Evolutionary conservation across 1,140 invertebrate genomes (phyloP), one percentile per base, ranked within the genome.

Genomic region (Gonatopus flavifemur): DNA sequence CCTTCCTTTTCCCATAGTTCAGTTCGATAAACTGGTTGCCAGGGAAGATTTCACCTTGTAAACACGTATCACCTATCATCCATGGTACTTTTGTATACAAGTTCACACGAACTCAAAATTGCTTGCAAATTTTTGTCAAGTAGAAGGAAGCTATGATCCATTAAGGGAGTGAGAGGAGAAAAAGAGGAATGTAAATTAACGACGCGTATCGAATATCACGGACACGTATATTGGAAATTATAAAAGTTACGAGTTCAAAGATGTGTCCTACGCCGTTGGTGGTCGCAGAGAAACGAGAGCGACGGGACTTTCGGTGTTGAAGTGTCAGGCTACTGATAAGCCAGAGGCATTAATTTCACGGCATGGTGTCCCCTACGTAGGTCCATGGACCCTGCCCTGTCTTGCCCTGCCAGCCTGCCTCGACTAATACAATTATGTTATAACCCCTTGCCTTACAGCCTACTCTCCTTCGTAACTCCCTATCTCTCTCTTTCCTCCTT

Each of bases 391-490:
- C 64, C 66, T 64, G 51, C 30, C 12, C 25, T 12, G 25, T n/a
- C n/a, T n/a, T n/a, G n/a, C n/a, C n/a, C n/a, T n/a, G n/a, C 25
- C 25, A 6, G 25, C 25, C 6, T 4, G 32, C 25, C 46, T 52
- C 60, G 60, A 68, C 70, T 76, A 76, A 76, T 76, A 73, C 71
- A 76, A 76, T 76, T 76, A 76, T 72, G 68, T 76, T 67, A 65
- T 72, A 72, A 76, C 73, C 73, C 72, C 70, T 69, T 74, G 72
- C 63, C n/a, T n/a, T n/a, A n/a, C n/a, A n/a, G n/a, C n/a, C 63
- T 61, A 68, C 52, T 61, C 53, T 44, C 49, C 55, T 49, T 60
- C 59, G n/a, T n/a, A n/a, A n/a, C n/a, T n/a, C 38, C 42, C 28
- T 43, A 36, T 53, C 30, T 19, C 44, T 41, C n/a, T n/a, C n/a